Conservation (phyloP, 2,797 vertebrate species). For the Diceros bicornis region DNA sequence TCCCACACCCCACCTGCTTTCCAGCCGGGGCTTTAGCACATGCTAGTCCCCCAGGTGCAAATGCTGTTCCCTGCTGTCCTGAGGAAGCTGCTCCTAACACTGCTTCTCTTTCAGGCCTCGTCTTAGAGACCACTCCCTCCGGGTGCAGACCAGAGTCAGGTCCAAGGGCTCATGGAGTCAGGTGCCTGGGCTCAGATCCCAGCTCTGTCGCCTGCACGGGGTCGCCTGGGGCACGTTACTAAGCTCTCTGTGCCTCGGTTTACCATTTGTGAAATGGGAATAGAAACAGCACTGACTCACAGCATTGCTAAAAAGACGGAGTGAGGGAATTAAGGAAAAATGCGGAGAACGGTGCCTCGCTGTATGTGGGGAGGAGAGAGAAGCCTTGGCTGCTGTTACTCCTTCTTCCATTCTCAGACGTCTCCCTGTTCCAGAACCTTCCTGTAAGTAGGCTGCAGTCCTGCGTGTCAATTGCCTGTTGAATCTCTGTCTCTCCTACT, state of each 20-base stretch:
- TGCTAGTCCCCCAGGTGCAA: background rate
- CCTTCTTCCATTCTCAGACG: too few species aligned
- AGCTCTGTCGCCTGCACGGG: background rate
- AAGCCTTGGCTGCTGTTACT: fast-evolving
- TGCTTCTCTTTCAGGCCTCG: background rate
- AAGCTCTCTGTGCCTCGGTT: background rate
- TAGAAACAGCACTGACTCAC: background rate
- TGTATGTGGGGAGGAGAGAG: background rate
- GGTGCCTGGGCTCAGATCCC: background rate
- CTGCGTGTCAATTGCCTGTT: fast-evolving
- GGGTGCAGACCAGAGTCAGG: background rate
- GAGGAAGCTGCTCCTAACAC: background rate
- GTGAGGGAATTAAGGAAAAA: background rate
- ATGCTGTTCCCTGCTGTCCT: background rate
- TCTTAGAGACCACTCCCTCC: too few species aligned
- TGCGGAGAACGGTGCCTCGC: background rate
- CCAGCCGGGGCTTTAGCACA: background rate
- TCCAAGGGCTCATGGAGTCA: background rate
- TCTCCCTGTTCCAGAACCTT: background rate
- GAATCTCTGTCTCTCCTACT: background rate
- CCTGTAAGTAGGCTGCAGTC: background rate
- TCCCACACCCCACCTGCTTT: background rate
- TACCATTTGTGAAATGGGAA: background rate
- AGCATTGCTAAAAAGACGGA: background rate
- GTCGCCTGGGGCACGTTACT: background rate